A percentile compares a stretch with the other conserved stretches of the same genome.
These are phyloP conservation scores for Hetaerina americana DNA, from an alignment of 1,140 invertebrate genomes.

Conservation along the genomic window DNA sequence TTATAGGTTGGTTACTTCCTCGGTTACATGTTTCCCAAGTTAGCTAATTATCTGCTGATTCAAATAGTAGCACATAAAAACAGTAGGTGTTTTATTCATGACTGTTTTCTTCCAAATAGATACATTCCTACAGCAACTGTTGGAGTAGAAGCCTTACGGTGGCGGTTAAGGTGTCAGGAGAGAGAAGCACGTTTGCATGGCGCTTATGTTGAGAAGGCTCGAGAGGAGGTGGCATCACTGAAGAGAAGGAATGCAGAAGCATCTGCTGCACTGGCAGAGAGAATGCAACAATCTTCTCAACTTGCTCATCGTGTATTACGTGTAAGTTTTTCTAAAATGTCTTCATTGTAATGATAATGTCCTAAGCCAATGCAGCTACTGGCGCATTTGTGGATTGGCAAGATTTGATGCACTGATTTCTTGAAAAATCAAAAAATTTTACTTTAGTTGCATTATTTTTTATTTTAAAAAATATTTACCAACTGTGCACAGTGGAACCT, in stretches of 20 bases:
- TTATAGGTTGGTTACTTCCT: too few species aligned
- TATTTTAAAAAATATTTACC: too few species aligned
- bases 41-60: too few species aligned
- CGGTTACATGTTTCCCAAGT: too few species aligned
- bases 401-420: too few species aligned
- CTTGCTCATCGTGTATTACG: slow-evolving; percentile 63
- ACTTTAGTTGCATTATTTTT: too few species aligned
- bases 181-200: slow-evolving; percentile 67
- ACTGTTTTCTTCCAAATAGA: slow-evolving; percentile 18
- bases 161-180: slow-evolving; percentile 67
- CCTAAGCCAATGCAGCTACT: too few species aligned
- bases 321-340: slow-evolving; percentile 31
- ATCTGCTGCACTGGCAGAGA: slow-evolving; percentile 55
- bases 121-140: slow-evolving; percentile 87
- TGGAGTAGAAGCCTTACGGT: slow-evolving; percentile 74
- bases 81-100: too few species aligned
- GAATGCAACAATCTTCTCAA: slow-evolving; percentile 57
- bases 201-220: slow-evolving; percentile 57
- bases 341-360: slow-evolving; percentile 1
- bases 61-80: too few species aligned
- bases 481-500: too few species aligned
- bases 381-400: too few species aligned
- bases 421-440: too few species aligned
- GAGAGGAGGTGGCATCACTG: slow-evolving; percentile 58
- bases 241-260: slow-evolving; percentile 56